Evolutionary conservation across 2,888 invertebrate species (phyloP).

Genomic region (Camponotus fellah): DNA sequence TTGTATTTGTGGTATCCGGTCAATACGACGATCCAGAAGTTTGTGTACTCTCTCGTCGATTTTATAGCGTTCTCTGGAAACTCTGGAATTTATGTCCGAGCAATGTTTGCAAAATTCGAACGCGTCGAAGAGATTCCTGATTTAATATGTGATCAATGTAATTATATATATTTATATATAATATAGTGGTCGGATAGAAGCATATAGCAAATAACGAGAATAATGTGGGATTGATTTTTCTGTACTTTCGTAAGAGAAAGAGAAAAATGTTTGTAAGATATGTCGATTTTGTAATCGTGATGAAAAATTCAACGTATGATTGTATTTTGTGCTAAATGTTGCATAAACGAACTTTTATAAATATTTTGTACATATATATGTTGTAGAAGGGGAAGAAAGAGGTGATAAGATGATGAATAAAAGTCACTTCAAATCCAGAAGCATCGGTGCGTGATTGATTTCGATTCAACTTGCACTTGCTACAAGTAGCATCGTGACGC

Average conservation of each 20-base stretch:
- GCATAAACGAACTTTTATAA: constrained; percentile 30
- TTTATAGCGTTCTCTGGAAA: neutral
- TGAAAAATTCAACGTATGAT: constrained; percentile 10
- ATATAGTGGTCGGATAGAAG: neutral
- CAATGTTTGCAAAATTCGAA: neutral
- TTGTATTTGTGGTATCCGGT: constrained; percentile 2
- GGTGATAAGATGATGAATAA: neutral
- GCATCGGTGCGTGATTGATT: constrained; percentile 9
- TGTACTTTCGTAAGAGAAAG: neutral
- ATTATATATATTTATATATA: neutral
- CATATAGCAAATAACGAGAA: constrained; percentile 9
- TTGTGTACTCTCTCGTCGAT: constrained; percentile 8
- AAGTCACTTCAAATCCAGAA: neutral
- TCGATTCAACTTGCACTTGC: constrained; percentile 23
- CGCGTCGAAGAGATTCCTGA: neutral
- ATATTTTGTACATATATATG: constrained; percentile 32
- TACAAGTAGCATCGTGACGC: constrained; percentile 32
- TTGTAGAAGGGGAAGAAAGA: neutral
- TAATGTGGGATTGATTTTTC: constrained; percentile 22
- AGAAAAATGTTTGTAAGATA: neutral
- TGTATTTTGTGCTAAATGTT: constrained; percentile 8
- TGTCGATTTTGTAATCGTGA: constrained; percentile 7
- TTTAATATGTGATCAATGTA: neutral
- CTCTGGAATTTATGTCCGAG: neutral
- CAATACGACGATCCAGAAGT: constrained; percentile 14